phyloP scores from a whole-genome alignment of 2,797 vertebrate species.

The Cyprinodon diabolis region DNA sequence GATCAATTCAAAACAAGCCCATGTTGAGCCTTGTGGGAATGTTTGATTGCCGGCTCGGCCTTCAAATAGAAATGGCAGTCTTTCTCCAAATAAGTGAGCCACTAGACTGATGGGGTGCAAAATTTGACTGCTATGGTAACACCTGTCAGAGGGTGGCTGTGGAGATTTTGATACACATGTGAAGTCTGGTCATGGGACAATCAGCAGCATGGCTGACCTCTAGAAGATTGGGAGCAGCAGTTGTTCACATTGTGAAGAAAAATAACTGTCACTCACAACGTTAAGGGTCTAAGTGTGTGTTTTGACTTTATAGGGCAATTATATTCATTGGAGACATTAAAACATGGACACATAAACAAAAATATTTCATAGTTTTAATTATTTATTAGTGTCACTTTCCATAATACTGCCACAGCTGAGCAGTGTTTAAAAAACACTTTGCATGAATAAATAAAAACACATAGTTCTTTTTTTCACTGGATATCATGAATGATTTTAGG shows the following conservation, averaged over 20 bases:
- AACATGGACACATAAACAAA: conserved; percentile 16
- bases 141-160: conserved; percentile 57
- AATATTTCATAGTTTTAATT: conserved; percentile 2
- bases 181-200: conserved; percentile 62
- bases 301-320: neutral
- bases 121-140: conserved; percentile 78
- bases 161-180: conserved; percentile 62
- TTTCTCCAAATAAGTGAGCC: conserved; percentile 42
- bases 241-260: conserved; percentile 22
- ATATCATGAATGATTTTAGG: conserved; percentile 37
- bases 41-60: conserved; percentile 15
- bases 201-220: conserved; percentile 53
- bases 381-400: neutral
- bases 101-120: conserved; percentile 52
- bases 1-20: conserved; percentile 18
- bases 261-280: neutral
- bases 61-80: conserved; percentile 20
- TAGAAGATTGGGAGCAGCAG: conserved; percentile 11
- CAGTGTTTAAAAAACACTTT: conserved; percentile 32
- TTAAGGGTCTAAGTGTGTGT: neutral
- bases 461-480: conserved; percentile 34
- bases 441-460: conserved; percentile 35
- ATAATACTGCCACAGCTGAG: conserved; percentile 29
- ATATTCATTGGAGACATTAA: neutral
- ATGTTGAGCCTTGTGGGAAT: conserved; percentile 9